Base-by-base conservation (phyloP, 2,797 vertebrate species). In the Lates japonicus region DNA sequence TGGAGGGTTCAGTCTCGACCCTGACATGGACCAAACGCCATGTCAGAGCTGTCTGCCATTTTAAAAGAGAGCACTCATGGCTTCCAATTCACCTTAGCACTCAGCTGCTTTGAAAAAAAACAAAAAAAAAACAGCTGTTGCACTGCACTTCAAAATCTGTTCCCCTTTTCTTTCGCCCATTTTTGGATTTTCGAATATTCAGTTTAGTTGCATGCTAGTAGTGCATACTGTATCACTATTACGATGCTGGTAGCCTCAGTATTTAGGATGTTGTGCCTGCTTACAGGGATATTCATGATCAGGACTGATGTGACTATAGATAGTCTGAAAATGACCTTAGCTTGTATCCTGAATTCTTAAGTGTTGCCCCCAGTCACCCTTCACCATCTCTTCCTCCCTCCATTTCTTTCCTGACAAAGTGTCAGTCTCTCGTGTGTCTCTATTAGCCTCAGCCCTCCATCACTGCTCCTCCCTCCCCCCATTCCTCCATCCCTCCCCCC, bases 361-460 rank as follows among this genome's bases (percentile, higher is more conserved):
- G 13, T 37, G 16, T 77, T 74, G 35, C 73, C 74, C 44, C 55
- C 55, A 7, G 51, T 80, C 85, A 83, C 69, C 63, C 48, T 71
- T 65, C 54, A 33, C 62, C 25, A 4, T 70, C 25, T 82, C 46
- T 70, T 73, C 66, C 46, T 66, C 48, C 29, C 77, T 75, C 7
- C 67, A 65, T 83, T 87, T 65, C 86, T 74, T 64, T 51, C 69
- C 57, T 93, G 82, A 85, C 83, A 87, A 84, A 80, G 74, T 83
- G 88, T 91, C 88, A 83, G 76, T 81, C 84, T 77, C 82, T 88
- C 42, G 74, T 58, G 74, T 88, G 74, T 94, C 92, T 95, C 89
- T 90, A 93, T 93, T 92, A 92, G 72, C 71, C 62, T 65, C 63
- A 35, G 2, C 65, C 68, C 74, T 83, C 86, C 78, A 78, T 80